Conservation (phyloP, 2,113 vertebrate species). For the Tachuris rubrigastra region DNA sequence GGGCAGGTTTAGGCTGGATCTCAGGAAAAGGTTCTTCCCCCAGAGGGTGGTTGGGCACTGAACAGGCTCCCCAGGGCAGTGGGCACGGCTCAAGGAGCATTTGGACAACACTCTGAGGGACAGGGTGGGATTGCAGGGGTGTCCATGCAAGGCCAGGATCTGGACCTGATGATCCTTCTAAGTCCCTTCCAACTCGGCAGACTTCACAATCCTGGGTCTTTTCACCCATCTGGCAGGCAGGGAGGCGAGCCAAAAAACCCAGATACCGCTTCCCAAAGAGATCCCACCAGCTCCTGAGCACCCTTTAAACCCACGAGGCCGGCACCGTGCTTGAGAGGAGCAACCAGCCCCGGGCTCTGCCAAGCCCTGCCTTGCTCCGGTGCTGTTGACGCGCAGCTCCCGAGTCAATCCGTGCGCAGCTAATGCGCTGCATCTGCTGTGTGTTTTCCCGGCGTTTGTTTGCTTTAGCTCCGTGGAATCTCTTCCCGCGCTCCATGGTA, state of each 20-base stretch:
- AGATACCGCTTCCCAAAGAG: background rate
- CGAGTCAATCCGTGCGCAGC: background rate
- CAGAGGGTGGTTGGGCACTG: background rate
- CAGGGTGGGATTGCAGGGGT: background rate
- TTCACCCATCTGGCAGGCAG: background rate
- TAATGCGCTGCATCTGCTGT: background rate
- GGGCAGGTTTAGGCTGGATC: background rate
- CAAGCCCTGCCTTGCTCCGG: background rate
- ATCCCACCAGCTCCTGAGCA: fast-evolving
- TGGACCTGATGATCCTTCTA: background rate
- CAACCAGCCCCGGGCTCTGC: background rate
- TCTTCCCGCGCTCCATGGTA: background rate
- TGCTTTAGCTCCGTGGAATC: background rate
- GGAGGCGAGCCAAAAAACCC: background rate
- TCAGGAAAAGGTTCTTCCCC: background rate
- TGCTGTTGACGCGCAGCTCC: background rate
- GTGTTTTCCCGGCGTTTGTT: background rate
- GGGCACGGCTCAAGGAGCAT: background rate
- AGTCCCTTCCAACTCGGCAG: background rate
- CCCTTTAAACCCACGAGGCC: background rate
- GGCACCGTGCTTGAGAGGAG: fast-evolving
- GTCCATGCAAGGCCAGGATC: background rate
- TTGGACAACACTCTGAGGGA: background rate
- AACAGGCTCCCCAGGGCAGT: background rate
- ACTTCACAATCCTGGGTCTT: background rate